A percentile compares a stretch with the other conserved stretches of the same genome.
Conservation (phyloP, 2,797 vertebrate genomes). For the Hydrophis major region DNA sequence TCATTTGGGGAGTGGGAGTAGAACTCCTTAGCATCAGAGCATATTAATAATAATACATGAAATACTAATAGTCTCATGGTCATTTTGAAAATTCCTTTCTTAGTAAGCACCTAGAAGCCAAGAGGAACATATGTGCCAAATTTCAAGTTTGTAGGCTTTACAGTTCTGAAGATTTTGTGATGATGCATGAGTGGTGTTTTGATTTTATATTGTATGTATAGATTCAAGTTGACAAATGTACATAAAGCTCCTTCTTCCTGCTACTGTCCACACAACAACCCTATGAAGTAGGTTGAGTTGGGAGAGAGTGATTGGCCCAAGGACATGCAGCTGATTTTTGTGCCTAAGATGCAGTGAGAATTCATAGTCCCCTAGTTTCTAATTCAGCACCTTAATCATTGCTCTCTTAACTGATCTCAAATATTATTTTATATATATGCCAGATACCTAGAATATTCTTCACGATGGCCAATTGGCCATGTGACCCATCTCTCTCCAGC, state of each 20-base stretch:
- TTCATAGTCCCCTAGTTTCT: background rate
- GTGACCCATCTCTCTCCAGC: background rate
- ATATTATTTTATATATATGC: background rate
- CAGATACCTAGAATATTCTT: background rate
- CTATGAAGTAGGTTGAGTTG: background rate
- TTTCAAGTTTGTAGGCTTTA: too few species aligned
- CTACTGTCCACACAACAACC: background rate
- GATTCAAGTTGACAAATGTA: background rate
- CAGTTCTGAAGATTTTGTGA: too few species aligned
- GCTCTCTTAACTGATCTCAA: background rate
- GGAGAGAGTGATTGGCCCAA: background rate
- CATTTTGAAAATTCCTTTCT: too few species aligned
- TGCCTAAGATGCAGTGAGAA: background rate
- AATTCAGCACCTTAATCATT: background rate
- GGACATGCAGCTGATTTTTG: background rate
- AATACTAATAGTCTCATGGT: too few species aligned
- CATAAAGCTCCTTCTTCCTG: background rate
- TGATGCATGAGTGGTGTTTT: too few species aligned
- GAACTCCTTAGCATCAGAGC: too few species aligned
- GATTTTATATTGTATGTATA: too few species aligned
- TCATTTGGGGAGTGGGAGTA: too few species aligned
- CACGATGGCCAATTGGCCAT: background rate
- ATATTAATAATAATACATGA: too few species aligned
- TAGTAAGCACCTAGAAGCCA: too few species aligned
- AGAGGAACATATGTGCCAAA: too few species aligned